These are phyloP conservation scores for Hoplodrina blanda DNA, from an alignment of 2,888 invertebrate species.

Conservation along the genomic window DNA sequence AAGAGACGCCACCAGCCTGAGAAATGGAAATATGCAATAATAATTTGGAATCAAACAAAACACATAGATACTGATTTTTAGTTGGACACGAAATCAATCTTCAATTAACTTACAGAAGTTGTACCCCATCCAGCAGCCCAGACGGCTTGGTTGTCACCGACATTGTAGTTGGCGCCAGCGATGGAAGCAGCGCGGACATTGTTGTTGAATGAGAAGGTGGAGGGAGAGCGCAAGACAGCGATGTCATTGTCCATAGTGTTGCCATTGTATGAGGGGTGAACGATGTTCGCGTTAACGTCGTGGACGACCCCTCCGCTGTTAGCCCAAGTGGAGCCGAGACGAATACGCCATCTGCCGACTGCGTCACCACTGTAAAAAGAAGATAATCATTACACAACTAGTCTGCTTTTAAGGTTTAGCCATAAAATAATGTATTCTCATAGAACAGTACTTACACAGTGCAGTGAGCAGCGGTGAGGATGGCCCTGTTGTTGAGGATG, in stretches of 20 bases:
- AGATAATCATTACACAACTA: background rate
- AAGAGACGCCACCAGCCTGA: slow-evolving; percentile 59
- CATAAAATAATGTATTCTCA: no score
- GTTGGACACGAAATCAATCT: background rate
- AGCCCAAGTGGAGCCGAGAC: slow-evolving; percentile 67
- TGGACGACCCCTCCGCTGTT: slow-evolving; percentile 69
- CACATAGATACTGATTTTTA: background rate
- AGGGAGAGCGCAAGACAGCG: slow-evolving; percentile 62
- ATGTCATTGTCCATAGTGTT: slow-evolving; percentile 66
- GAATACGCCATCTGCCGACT: slow-evolving; percentile 62
- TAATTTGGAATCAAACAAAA: background rate
- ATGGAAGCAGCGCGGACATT: slow-evolving; percentile 63
- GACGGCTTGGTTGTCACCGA: slow-evolving; percentile 70
- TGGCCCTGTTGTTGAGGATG: slow-evolving; percentile 63
- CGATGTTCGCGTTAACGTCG: slow-evolving; percentile 47
- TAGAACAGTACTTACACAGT: slow-evolving; percentile 26
- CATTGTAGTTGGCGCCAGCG: slow-evolving; percentile 71
- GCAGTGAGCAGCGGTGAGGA: slow-evolving; percentile 66
- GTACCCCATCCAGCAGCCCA: slow-evolving; percentile 78
- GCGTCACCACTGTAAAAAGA: slow-evolving; percentile 59
- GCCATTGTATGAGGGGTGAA: slow-evolving; percentile 62
- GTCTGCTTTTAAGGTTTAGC: no score
- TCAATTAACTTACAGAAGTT: slow-evolving; percentile 65
- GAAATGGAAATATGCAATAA: background rate
- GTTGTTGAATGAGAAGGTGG: slow-evolving; percentile 56